Evolutionary conservation across 2,888 invertebrate genomes (phyloP).

Genomic region (Hydrotaea diabolus): DNA sequence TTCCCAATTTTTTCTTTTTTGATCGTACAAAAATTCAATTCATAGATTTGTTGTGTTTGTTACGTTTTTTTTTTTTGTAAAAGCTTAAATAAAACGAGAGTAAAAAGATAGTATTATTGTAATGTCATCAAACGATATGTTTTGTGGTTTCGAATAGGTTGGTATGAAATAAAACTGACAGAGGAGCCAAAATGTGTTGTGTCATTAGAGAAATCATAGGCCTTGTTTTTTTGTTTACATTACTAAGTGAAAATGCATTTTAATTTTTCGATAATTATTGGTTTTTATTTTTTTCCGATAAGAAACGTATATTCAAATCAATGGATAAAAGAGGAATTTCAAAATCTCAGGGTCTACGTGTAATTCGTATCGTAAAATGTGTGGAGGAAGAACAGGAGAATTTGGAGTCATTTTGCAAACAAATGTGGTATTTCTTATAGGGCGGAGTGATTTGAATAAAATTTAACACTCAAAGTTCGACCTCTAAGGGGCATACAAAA

Average conservation of each 20-base stretch:
- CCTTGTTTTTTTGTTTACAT: neutral
- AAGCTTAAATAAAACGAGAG: neutral
- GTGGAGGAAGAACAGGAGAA: too few relatives aligned
- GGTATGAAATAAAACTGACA: too few relatives aligned
- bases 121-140: neutral
- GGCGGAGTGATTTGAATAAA: too few relatives aligned
- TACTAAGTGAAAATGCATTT: constrained; percentile 2
- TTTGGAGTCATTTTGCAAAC: too few relatives aligned
- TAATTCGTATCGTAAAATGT: too few relatives aligned
- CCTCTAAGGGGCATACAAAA: too few relatives aligned
- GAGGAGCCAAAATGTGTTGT: constrained; percentile 2
- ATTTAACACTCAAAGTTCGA: too few relatives aligned
- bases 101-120: neutral
- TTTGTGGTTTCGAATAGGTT: too few relatives aligned
- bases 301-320: neutral
- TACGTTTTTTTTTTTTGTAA: neutral
- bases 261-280: constrained; percentile 7
- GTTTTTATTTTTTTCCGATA: neutral
- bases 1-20: neutral
- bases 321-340: too few relatives aligned
- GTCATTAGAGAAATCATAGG: constrained; percentile 10
- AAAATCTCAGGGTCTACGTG: too few relatives aligned
- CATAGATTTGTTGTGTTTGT: neutral
- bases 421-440: too few relatives aligned
- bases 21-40: neutral